A percentile compares a stretch with the other conserved stretches of the same genome.
Evolutionary conservation across 2,888 invertebrate species (phyloP).

Genomic region (Autographa pulchrina): DNA sequence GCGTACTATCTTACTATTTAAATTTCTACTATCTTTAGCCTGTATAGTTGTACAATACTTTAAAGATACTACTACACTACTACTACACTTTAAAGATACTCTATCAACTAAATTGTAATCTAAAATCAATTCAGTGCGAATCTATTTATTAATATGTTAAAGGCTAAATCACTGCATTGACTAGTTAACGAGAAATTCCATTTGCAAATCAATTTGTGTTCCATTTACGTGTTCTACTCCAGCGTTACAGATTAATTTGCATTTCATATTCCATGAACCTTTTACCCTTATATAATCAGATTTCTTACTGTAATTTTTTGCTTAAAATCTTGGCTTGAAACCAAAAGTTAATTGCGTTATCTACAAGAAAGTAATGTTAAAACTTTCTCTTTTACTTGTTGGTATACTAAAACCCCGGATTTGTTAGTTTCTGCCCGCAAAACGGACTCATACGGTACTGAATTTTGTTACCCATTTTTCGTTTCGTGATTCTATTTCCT

Average conservation of each 20-base stretch:
- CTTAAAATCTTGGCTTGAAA: background rate
- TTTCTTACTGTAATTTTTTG: background rate
- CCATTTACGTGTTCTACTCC: constrained; percentile 1
- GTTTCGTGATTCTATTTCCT: constrained; percentile 29
- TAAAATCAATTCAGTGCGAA: background rate
- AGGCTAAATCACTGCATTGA: background rate
- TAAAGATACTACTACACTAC: background rate
- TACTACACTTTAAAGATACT: background rate
- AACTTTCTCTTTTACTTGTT: background rate
- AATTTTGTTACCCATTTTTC: constrained; percentile 22
- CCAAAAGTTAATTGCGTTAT: background rate
- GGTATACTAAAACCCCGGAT: background rate
- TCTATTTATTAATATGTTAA: background rate
- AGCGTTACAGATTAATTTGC: background rate
- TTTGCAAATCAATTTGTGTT: constrained; percentile 1
- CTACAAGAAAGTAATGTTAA: background rate
- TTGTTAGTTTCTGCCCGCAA: background rate
- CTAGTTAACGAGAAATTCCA: background rate
- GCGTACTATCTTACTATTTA: too few relatives aligned
- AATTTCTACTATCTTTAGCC: too few relatives aligned
- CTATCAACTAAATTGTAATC: background rate
- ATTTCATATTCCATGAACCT: constrained; percentile 2
- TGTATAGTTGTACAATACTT: too few relatives aligned
- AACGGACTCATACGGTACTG: constrained; percentile 15
- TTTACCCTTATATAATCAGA: background rate